These are phyloP conservation scores for Pyrrhosoma nymphula DNA, from an alignment of 2,888 invertebrate species.

Conservation along the genomic window DNA sequence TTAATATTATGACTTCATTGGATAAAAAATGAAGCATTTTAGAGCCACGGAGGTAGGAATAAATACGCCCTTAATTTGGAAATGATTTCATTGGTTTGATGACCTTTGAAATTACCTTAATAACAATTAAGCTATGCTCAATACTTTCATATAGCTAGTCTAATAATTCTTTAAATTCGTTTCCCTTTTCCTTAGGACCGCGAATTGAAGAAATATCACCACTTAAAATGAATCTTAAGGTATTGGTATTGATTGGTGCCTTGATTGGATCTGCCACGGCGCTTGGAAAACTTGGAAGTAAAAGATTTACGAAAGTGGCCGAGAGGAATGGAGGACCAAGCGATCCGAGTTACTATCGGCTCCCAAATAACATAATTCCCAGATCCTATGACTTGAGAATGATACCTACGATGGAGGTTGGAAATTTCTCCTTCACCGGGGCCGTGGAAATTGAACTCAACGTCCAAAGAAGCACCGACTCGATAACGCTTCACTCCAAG, in stretches of 20 bases:
- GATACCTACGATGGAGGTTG: not conserved
- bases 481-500: not conserved
- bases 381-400: not conserved
- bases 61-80: too few relatives aligned
- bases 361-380: not conserved
- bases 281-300: not conserved
- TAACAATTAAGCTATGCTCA: too few relatives aligned
- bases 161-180: too few relatives aligned
- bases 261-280: not conserved
- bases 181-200: not conserved
- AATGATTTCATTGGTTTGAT: too few relatives aligned
- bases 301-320: not conserved
- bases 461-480: not conserved
- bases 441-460: not conserved
- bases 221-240: not conserved
- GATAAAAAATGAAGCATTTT: too few relatives aligned
- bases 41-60: too few relatives aligned
- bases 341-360: not conserved
- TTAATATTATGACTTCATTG: too few relatives aligned
- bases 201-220: not conserved
- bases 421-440: constrained; percentile 33
- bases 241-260: not conserved
- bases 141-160: too few relatives aligned
- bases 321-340: not conserved
- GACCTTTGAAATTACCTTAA: too few relatives aligned